Conservation (phyloP, 2,113 vertebrate genomes). For the Scalopus aquaticus region DNA sequence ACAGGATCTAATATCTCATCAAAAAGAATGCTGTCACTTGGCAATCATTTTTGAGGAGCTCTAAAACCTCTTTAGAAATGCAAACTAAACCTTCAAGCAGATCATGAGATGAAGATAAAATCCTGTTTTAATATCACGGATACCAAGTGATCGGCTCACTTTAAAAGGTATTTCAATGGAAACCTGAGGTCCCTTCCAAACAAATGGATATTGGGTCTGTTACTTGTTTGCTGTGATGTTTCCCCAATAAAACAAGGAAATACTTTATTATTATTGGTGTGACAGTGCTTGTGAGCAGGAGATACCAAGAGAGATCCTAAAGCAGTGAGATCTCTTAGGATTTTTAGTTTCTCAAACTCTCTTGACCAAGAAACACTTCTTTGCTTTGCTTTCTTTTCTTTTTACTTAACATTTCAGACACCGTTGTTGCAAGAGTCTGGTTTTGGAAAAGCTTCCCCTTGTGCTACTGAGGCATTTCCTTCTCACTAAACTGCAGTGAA, state of each 20-base stretch:
- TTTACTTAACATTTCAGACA: background rate
- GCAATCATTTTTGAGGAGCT: background rate
- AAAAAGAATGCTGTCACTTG: background rate
- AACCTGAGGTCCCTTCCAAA: background rate
- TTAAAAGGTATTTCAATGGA: background rate
- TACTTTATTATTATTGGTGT: background rate
- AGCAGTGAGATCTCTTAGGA: background rate
- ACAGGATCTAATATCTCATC: background rate
- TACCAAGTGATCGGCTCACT: background rate
- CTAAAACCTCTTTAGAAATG: constrained; percentile 8
- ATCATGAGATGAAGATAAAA: background rate
- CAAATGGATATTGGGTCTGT: background rate
- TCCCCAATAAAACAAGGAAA: background rate
- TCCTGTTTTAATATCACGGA: background rate
- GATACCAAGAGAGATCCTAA: background rate
- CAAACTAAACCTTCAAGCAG: background rate
- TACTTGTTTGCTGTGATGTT: background rate
- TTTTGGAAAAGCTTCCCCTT: background rate
- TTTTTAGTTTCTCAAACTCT: background rate
- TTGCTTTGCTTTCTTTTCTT: background rate
- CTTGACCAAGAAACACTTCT: background rate
- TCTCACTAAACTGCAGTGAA: background rate
- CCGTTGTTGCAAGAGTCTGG: background rate
- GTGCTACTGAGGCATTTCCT: background rate
- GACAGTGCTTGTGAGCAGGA: background rate